A percentile compares a stretch with the other conserved stretches of the same genome.
These are phyloP conservation scores for Thermophis baileyi DNA, from an alignment of 2,113 vertebrate species.

Conservation along the genomic window DNA sequence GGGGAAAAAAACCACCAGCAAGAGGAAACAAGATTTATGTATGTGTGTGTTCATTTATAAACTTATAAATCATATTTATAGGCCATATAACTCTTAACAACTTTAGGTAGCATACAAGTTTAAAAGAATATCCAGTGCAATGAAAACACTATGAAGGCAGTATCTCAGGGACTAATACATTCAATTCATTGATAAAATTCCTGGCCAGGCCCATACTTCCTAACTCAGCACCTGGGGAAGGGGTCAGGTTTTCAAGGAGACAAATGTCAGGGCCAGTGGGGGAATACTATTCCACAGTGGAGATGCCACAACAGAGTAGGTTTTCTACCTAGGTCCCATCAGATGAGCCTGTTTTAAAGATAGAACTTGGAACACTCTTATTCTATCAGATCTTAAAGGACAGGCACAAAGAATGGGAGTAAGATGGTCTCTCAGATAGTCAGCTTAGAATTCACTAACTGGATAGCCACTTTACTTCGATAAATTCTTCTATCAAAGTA, in stretches of 20 bases:
- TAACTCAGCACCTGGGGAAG: not conserved
- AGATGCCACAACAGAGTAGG: not conserved
- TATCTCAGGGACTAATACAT: not conserved
- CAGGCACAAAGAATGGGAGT: not conserved
- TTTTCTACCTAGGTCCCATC: not conserved
- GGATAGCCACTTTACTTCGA: not conserved
- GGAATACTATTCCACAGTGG: not conserved
- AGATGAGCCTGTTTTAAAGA: not conserved
- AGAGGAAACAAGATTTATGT: not conserved
- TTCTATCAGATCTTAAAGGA: not conserved
- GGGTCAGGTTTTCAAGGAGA: not conserved
- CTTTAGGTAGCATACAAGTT: not conserved
- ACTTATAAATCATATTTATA: not conserved
- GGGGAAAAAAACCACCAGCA: not conserved
- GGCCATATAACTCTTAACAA: not conserved
- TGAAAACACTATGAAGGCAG: not conserved
- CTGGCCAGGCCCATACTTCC: not conserved
- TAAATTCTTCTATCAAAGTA: not conserved
- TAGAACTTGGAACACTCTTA: not conserved
- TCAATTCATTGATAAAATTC: not conserved
- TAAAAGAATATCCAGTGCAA: not conserved
- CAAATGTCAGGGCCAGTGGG: not conserved
- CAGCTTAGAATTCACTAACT: not conserved
- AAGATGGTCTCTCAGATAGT: not conserved
- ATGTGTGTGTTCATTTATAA: not conserved